Evolutionary conservation across 1,140 invertebrate species (phyloP).

Genomic region (Drosophila trapezifrons): DNA sequence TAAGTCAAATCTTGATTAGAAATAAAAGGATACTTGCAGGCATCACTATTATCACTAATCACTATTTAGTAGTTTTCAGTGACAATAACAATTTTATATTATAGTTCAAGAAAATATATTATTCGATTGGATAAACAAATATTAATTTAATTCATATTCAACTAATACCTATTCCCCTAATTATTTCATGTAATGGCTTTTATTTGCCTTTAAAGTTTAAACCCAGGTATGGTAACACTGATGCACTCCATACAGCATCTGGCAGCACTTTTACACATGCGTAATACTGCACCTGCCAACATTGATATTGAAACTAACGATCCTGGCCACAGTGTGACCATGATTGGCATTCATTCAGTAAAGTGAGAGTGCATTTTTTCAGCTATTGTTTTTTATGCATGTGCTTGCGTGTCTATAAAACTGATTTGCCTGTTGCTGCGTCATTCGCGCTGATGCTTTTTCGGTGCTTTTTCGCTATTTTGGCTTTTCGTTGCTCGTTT

Average conservation of each 20-base stretch:
- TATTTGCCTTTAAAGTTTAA: background rate
- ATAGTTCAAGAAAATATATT: too few species aligned
- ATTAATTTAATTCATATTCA: background rate
- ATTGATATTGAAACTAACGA: background rate
- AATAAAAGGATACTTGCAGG: too few species aligned
- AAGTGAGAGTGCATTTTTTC: conserved; percentile 22
- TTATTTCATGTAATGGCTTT: too few species aligned
- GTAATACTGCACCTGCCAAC: background rate
- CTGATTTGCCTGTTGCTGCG: conserved; percentile 32
- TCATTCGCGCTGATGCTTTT: conserved; percentile 29
- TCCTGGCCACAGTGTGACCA: conserved; percentile 16
- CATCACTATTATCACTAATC: too few species aligned
- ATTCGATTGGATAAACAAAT: too few species aligned
- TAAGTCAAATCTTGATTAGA: too few species aligned
- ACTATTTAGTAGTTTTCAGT: too few species aligned
- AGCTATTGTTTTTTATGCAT: conserved; percentile 17
- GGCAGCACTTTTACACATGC: background rate
- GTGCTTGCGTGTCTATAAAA: conserved; percentile 27
- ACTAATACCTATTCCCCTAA: background rate
- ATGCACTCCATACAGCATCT: background rate
- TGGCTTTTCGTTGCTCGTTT: conserved; percentile 36
- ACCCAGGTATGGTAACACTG: background rate
- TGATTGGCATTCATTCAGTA: conserved; percentile 6
- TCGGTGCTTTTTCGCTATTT: conserved; percentile 21
- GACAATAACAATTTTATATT: too few species aligned